These are phyloP conservation scores for Pseudanteris insignis DNA, from an alignment of 2,888 invertebrate genomes.

Conservation along the genomic window DNA sequence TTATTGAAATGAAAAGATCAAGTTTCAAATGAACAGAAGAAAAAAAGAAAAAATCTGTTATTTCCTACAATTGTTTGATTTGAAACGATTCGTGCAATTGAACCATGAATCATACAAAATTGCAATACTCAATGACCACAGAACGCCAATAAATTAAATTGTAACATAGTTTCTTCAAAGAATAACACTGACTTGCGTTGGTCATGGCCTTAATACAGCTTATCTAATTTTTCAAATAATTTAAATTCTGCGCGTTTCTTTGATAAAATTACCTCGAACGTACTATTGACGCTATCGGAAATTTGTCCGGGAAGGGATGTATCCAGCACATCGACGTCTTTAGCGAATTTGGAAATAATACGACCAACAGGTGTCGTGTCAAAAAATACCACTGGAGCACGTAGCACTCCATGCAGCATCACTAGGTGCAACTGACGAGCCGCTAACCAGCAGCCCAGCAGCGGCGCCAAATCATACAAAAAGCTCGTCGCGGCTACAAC, in stretches of 20 bases:
- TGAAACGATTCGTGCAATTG: too few species aligned
- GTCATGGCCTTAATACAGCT: background rate
- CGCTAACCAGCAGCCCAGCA: conserved; percentile 75
- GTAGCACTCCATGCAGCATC: conserved; percentile 66
- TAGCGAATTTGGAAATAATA: conserved; percentile 74
- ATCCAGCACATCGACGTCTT: conserved; percentile 80
- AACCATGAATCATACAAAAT: too few species aligned
- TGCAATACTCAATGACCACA: too few species aligned
- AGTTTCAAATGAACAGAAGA: too few species aligned
- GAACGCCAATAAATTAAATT: too few species aligned
- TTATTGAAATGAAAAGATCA: too few species aligned
- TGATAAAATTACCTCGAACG: conserved; percentile 74
- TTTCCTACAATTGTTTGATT: too few species aligned
- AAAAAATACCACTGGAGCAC: conserved; percentile 68
- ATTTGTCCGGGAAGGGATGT: conserved; percentile 74
- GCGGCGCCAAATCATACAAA: conserved; percentile 75
- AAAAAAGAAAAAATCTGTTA: too few species aligned
- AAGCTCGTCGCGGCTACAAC: conserved; percentile 77
- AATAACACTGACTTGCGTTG: too few species aligned
- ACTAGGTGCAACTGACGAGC: conserved; percentile 68
- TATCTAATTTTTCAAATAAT: background rate
- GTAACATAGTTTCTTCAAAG: too few species aligned
- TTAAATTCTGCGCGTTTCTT: conserved; percentile 11
- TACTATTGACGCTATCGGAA: conserved; percentile 76
- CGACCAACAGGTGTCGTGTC: conserved; percentile 69